These are phyloP conservation scores for Electrophaes corylata DNA, from an alignment of 2,888 invertebrate species.

Conservation along the genomic window DNA sequence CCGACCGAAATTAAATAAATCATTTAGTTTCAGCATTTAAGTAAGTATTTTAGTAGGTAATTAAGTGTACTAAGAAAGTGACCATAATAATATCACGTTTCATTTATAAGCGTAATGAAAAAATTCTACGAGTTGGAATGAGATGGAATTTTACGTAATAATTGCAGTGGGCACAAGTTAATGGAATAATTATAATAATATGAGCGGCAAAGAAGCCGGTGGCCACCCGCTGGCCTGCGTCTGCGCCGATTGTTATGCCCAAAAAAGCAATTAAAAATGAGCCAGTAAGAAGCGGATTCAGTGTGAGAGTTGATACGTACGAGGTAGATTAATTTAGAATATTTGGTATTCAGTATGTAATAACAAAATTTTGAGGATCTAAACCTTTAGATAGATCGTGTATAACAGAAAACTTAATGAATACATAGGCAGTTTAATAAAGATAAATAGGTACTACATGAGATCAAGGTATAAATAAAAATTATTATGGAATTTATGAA, in stretches of 20 bases:
- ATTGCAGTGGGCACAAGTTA: conserved; percentile 76
- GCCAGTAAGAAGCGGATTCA: conserved; percentile 69
- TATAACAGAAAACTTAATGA: no score
- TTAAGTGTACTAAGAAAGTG: conserved; percentile 18
- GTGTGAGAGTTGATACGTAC: conserved; percentile 53
- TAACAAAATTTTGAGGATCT: not conserved
- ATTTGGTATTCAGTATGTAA: not conserved
- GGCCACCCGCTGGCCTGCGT: conserved; percentile 76
- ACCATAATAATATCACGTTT: conserved; percentile 12
- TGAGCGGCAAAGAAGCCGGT: conserved; percentile 71
- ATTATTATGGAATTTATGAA: no score
- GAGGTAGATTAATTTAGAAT: conserved; percentile 18
- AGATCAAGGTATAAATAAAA: no score
- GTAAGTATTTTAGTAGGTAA: not conserved
- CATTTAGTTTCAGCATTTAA: not conserved
- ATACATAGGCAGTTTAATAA: no score
- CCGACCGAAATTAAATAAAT: not conserved
- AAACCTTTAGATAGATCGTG: no score
- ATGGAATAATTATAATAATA: conserved; percentile 83
- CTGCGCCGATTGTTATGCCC: conserved; percentile 75
- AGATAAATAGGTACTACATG: no score
- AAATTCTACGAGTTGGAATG: conserved; percentile 51
- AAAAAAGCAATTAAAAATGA: conserved; percentile 80
- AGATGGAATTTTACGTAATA: conserved; percentile 70
- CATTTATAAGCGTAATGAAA: conserved; percentile 30